Conservation (phyloP, 2,113 vertebrate species). For the Sander vitreus region DNA sequence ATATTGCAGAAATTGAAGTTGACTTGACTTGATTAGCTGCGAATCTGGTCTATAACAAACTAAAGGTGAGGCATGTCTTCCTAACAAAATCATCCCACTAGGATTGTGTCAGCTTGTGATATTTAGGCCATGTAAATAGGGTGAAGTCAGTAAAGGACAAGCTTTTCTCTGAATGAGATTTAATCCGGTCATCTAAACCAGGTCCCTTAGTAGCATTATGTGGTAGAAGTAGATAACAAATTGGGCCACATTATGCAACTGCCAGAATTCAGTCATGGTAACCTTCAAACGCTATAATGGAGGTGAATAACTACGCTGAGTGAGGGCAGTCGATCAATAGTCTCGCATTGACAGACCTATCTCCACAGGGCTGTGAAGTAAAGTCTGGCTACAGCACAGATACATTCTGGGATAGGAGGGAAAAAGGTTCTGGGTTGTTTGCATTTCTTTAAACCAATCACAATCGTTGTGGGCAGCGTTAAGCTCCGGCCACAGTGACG, state of each 20-base stretch:
- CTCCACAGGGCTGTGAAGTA: too few relatives aligned
- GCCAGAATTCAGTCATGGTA: slow-evolving; percentile 4
- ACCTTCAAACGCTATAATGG: neutral
- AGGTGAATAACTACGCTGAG: neutral
- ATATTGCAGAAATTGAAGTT: too few relatives aligned
- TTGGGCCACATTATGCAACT: slow-evolving; percentile 44
- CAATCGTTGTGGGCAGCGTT: too few relatives aligned
- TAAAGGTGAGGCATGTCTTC: neutral
- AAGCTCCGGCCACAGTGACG: too few relatives aligned
- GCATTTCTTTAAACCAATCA: too few relatives aligned
- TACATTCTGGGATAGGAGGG: too few relatives aligned
- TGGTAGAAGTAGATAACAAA: slow-evolving; percentile 31
- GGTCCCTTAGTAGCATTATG: slow-evolving; percentile 34
- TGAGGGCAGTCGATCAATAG: neutral
- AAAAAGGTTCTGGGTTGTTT: too few relatives aligned
- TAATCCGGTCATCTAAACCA: slow-evolving; percentile 50
- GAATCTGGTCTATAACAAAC: slow-evolving; percentile 4
- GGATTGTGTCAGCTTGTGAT: slow-evolving; percentile 35
- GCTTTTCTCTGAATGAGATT: slow-evolving; percentile 57
- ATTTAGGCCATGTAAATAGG: slow-evolving; percentile 53
- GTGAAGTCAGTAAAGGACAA: slow-evolving; percentile 45
- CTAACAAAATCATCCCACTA: neutral
- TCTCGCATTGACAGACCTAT: too few relatives aligned
- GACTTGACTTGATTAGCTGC: neutral
- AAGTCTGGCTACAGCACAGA: too few relatives aligned